Conservation (phyloP, 2,888 invertebrate species). For the Drosophila eohydei region DNA sequence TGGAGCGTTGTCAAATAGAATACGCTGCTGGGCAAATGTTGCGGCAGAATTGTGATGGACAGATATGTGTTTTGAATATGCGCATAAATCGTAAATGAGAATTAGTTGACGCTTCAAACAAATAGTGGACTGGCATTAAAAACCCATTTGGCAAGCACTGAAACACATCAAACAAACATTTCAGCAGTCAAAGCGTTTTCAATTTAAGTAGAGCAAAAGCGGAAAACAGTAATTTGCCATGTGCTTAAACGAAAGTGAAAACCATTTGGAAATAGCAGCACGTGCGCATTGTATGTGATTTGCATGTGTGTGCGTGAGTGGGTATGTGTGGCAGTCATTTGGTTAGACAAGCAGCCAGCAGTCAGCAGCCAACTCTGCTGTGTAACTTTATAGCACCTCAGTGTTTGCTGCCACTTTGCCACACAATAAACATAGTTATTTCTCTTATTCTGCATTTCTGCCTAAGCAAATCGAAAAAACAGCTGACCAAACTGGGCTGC, state of each 20-base stretch:
- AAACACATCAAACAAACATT: constrained; percentile 60
- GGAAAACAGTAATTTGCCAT: constrained; percentile 50
- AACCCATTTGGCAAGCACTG: constrained; percentile 50
- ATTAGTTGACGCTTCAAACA: constrained; percentile 7
- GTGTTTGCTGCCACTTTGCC: constrained; percentile 59
- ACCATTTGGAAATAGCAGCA: constrained; percentile 70
- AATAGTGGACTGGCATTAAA: constrained; percentile 56
- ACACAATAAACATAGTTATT: constrained; percentile 64
- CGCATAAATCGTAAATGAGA: constrained; percentile 33
- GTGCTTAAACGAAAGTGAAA: constrained; percentile 65
- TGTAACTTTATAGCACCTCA: constrained; percentile 75
- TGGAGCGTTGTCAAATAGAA: constrained; percentile 18
- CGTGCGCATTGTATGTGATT: constrained; percentile 53
- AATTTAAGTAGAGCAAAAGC: constrained; percentile 34
- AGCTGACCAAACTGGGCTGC: constrained; percentile 28
- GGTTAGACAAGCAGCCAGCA: constrained; percentile 19
- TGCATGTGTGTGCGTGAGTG: constrained; percentile 41
- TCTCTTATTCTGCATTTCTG: constrained; percentile 28
- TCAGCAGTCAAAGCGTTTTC: constrained; percentile 54
- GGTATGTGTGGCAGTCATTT: constrained; percentile 41
- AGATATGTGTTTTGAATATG: constrained; percentile 6
- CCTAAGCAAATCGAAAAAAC: constrained; percentile 40
- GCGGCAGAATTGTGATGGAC: neutral
- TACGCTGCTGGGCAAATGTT: neutral
- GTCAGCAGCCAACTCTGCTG: constrained; percentile 6